These are phyloP conservation scores for Toxotes jaculatrix DNA, from an alignment of 2,113 vertebrate species.

Conservation along the genomic window DNA sequence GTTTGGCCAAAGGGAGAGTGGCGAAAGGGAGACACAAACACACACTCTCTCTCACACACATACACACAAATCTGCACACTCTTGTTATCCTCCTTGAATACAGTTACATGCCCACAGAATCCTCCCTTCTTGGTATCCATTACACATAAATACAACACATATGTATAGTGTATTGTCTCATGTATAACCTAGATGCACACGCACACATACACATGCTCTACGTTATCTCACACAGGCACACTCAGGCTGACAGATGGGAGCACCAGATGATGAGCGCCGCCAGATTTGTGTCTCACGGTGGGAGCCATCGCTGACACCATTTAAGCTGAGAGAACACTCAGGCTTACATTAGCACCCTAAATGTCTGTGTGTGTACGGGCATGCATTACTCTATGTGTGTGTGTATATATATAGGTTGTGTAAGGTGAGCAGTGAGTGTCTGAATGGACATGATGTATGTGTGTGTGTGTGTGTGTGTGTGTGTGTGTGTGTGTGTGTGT, in stretches of 20 bases:
- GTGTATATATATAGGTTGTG: neutral
- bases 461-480: neutral
- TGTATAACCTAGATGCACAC: neutral
- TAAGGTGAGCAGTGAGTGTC: constrained; percentile 9
- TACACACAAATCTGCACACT: neutral
- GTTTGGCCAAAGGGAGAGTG: constrained; percentile 67
- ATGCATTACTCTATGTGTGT: neutral
- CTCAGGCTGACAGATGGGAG: constrained; percentile 81
- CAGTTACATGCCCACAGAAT: neutral
- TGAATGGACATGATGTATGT: constrained; percentile 21
- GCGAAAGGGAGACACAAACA: constrained; percentile 44
- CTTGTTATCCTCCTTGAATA: constrained; percentile 9
- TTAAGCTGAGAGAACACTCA: constrained; percentile 77
- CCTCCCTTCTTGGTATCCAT: neutral
- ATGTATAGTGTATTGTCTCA: constrained; percentile 18
- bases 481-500: neutral
- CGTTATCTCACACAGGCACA: constrained; percentile 46
- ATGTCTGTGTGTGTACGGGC: constrained; percentile 20
- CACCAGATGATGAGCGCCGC: constrained; percentile 82
- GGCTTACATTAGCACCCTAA: constrained; percentile 74
- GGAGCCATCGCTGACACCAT: constrained; percentile 80
- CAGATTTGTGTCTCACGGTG: constrained; percentile 81
- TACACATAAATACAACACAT: constrained; percentile 19
- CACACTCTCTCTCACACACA: constrained; percentile 16
- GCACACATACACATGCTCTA: constrained; percentile 1